Base-by-base conservation (phyloP, 2,113 vertebrate genomes). In the Mungos mungo region DNA sequence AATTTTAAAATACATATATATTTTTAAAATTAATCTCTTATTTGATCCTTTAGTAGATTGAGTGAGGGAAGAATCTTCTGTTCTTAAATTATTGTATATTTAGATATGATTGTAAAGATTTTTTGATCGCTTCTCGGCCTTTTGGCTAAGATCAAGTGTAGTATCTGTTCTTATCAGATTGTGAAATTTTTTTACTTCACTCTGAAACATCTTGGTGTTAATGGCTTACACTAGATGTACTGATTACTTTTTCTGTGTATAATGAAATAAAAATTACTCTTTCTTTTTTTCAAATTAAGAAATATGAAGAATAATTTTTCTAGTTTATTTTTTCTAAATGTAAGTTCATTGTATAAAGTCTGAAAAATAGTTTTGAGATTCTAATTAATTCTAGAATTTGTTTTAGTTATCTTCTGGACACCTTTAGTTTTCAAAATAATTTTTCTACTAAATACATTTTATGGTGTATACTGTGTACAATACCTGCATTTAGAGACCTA, bases 201-300 rank as follows among this genome's bases (percentile, higher is more conserved):
- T 96, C 5, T 88, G 50, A 7, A 85, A 91, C 83, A 92, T 15
- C 50, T 10, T 87, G 18, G 31, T 91, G 63, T 89, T 23, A n/a
- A 14, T 85, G 18, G 2, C 19, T 89, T 92, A 57, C 38, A 87
- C 15, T 89, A 14, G 8, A 84, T 71, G 23, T 71, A 47, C n/a
- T 89, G 31, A 23, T 90, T 88, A 45, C 33, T 52, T 85, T 86
- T 79, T 88, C 15, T 86, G 3, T 90, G 1, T 89, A 23, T 85
- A 87, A 81, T 88, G 81, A 95, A 71, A 57, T 93, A 41, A 96
- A 12, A 71, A 68, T 81, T 91, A 82, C 60, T 91, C n/a, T 91
- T 25, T 35, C 52, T 5, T 91, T 72, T 95, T 69, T 19, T 93
- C 93, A 66, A 90, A 63, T 54, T 90, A 69, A 91, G 33, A 97